These are phyloP conservation scores for Pangasius larnaudii DNA, from an alignment of 2,797 vertebrate species.

Conservation along the genomic window DNA sequence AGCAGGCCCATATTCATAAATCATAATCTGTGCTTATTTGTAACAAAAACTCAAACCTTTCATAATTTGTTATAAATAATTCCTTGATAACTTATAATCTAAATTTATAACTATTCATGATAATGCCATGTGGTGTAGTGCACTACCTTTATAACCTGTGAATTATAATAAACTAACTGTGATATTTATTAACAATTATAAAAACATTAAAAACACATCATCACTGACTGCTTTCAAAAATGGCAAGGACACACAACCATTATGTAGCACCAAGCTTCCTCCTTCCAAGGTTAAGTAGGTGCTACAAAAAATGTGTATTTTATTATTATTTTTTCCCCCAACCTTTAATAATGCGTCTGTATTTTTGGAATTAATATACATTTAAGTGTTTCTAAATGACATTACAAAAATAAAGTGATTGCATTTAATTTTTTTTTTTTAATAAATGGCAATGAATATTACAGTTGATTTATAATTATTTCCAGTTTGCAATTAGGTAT, in stretches of 20 bases:
- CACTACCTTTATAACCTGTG: neutral
- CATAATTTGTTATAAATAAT: neutral
- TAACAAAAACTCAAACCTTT: neutral
- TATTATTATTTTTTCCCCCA: neutral
- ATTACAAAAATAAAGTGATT: neutral
- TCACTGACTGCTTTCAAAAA: neutral
- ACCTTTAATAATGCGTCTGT: neutral
- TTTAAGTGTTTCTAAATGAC: neutral
- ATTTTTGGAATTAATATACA: neutral
- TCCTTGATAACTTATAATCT: neutral
- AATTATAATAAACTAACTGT: neutral
- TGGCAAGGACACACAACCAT: neutral
- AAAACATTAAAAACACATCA: neutral
- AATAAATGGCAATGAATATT: neutral
- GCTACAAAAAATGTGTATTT: neutral
- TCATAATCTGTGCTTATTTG: neutral
- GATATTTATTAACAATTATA: neutral
- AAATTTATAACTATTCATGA: neutral
- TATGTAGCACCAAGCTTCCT: neutral
- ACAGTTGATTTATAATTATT: neutral
- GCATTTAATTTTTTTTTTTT: neutral
- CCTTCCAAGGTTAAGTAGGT: neutral
- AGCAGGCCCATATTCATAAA: neutral
- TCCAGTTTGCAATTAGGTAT: neutral
- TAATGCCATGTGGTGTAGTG: neutral